Percentiles rank a stretch among this genome's conserved stretches.
phyloP scores from a whole-genome alignment of 2,797 vertebrate species.

The Catharus ustulatus region DNA sequence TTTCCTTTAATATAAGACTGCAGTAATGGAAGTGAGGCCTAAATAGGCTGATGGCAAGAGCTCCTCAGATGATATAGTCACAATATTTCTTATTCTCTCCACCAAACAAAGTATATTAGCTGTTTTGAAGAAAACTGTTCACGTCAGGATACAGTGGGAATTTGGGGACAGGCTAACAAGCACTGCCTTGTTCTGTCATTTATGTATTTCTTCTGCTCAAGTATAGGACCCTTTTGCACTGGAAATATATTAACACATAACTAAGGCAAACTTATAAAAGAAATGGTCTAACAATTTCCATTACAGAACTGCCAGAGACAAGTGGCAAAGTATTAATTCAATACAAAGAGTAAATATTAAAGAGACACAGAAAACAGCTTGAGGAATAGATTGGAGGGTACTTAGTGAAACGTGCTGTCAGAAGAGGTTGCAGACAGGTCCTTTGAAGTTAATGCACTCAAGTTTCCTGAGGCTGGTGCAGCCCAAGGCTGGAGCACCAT shows the following conservation, averaged over 20 bases:
- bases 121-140: not conserved
- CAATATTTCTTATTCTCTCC: not conserved
- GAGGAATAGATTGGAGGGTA: slow-evolving; percentile 41
- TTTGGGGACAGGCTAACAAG: not conserved
- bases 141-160: not conserved
- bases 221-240: not conserved
- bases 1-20: not conserved
- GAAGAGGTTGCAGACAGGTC: slow-evolving; percentile 48
- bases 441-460: slow-evolving; percentile 72
- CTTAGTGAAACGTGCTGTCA: slow-evolving; percentile 47
- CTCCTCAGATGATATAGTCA: not conserved
- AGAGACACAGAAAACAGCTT: slow-evolving; percentile 12
- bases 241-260: not conserved
- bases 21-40: not conserved
- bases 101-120: not conserved
- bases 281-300: not conserved
- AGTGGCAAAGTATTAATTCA: not conserved
- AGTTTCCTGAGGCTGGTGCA: slow-evolving; percentile 64
- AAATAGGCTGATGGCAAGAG: not conserved
- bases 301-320: not conserved
- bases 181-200: not conserved
- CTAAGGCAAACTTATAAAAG: not conserved
- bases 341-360: slow-evolving; percentile 16
- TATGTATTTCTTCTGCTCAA: not conserved
- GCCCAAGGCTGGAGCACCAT: slow-evolving; percentile 49